A percentile compares a stretch with the other conserved stretches of the same genome.
Conservation (phyloP, 2,113 vertebrate species). For the Thryonomys swinderianus region DNA sequence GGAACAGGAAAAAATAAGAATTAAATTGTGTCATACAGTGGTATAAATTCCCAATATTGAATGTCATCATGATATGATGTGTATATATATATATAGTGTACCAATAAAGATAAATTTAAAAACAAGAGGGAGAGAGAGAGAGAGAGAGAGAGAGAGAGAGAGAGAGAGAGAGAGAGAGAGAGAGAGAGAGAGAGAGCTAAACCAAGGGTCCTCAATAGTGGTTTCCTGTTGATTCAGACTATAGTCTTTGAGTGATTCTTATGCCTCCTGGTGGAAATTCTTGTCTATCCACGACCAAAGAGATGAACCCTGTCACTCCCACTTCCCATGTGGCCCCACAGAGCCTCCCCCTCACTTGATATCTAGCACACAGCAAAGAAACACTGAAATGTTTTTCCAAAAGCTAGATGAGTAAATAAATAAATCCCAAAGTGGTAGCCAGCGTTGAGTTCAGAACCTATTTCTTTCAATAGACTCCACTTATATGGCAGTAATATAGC, state of each 20-base stretch:
- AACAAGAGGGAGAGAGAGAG: no score
- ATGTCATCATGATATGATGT: no score
- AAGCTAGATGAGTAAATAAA: background rate
- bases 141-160: no score
- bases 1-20: no score
- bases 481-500: conserved; percentile 15
- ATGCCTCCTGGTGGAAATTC: background rate
- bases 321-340: background rate
- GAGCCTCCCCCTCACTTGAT: background rate
- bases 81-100: no score
- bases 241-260: background rate
- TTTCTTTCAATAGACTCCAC: background rate
- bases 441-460: conserved; percentile 33
- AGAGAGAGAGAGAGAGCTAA: no score
- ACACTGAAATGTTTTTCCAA: background rate
- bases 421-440: background rate
- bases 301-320: background rate
- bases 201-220: background rate
- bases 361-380: background rate
- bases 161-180: no score
- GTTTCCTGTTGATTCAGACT: conserved; percentile 21
- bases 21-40: no score
- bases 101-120: no score
- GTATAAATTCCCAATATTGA: no score
- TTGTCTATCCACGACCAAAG: background rate